Evolutionary conservation across 2,113 vertebrate genomes (phyloP).

Genomic region (Prietella phreatophila): DNA sequence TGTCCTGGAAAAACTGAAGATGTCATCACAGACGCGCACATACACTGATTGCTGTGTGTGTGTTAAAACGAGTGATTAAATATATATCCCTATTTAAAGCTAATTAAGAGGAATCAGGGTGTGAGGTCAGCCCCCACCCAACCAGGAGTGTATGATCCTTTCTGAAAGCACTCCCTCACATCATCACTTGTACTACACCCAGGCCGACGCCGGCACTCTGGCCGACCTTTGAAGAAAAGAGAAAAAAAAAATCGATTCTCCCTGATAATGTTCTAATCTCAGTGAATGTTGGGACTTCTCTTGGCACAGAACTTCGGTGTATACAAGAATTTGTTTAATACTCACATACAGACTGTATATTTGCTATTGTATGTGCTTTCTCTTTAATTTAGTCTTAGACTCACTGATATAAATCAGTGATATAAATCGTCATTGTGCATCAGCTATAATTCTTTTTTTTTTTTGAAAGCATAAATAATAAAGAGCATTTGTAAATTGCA

Average conservation of each 20-base stretch:
- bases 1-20: constrained; percentile 18
- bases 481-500: constrained; percentile 54
- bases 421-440: constrained; percentile 65
- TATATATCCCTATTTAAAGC: neutral
- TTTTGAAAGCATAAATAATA: constrained; percentile 51
- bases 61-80: neutral
- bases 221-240: neutral
- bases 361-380: constrained; percentile 73
- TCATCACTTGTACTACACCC: constrained; percentile 51
- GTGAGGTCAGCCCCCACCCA: too few relatives aligned
- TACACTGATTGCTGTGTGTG: neutral
- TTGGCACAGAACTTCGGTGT: constrained; percentile 58
- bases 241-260: constrained; percentile 13
- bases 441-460: constrained; percentile 27
- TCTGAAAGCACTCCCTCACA: constrained; percentile 47
- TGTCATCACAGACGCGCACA: neutral
- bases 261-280: constrained; percentile 48
- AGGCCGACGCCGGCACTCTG: constrained; percentile 14
- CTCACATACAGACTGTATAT: constrained; percentile 76
- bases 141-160: constrained; percentile 25
- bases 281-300: constrained; percentile 31
- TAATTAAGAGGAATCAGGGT: neutral
- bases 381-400: constrained; percentile 71
- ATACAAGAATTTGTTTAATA: constrained; percentile 70
- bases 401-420: constrained; percentile 78